Percentiles rank a stretch among this genome's conserved stretches.
Conservation (phyloP, 2,797 vertebrate species). For the Chaetophractus vellerosus region DNA sequence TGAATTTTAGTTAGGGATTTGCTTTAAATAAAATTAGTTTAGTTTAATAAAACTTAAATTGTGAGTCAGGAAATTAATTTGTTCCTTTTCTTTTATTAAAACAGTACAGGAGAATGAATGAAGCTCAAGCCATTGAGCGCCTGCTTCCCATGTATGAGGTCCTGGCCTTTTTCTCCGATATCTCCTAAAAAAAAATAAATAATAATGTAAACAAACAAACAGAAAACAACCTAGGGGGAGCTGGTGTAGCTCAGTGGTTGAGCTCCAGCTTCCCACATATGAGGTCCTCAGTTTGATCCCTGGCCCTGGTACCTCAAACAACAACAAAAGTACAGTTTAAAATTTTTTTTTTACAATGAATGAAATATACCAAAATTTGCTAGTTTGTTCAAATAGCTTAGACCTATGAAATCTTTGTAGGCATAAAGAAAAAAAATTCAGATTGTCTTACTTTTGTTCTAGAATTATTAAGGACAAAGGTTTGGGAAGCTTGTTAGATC, state of each 20-base stretch:
- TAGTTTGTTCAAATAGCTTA: background rate
- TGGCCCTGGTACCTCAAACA: no score
- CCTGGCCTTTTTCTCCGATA: no score
- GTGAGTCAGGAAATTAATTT: constrained; percentile 23
- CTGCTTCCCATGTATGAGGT: no score
- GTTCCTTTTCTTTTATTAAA: constrained; percentile 12
- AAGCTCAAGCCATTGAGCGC: no score
- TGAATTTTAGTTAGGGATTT: background rate
- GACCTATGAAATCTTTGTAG: constrained; percentile 13
- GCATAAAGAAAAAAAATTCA: background rate
- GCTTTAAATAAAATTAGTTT: constrained; percentile 28
- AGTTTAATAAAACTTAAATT: constrained; percentile 52
- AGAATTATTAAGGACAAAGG: background rate
- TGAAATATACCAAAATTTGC: background rate
- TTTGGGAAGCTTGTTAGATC: background rate
- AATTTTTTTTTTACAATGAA: constrained; percentile 33
- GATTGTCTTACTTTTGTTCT: constrained; percentile 10
- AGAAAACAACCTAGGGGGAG: no score
- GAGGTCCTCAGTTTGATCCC: no score
- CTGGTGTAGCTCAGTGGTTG: no score
- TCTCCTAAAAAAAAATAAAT: no score
- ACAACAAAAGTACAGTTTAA: no score
- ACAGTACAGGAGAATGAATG: background rate
- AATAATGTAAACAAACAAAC: no score
- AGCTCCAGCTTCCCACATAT: no score